A percentile compares a stretch with the other conserved stretches of the same genome.
Evolutionary conservation across 2,888 invertebrate genomes (phyloP).

Genomic region (Eupsilia transversa): DNA sequence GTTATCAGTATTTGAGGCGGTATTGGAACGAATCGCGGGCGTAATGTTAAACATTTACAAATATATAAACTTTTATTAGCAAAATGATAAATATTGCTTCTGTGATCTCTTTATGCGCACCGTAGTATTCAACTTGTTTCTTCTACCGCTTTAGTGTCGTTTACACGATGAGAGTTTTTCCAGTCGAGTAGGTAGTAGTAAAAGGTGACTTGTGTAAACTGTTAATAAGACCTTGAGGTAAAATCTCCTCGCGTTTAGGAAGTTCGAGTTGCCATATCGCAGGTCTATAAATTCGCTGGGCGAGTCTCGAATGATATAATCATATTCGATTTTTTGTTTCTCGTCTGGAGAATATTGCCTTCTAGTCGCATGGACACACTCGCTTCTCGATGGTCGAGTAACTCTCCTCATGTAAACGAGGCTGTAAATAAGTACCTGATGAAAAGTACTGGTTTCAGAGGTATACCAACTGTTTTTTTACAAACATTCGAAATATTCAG

Average conservation of each 20-base stretch:
- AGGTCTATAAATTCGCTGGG: neutral
- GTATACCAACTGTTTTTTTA: slow-evolving; percentile 23
- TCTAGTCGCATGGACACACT: neutral
- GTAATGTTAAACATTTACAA: slow-evolving; percentile 41
- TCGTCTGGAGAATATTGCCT: neutral
- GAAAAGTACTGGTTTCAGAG: slow-evolving; percentile 39
- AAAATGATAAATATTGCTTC: slow-evolving; percentile 17
- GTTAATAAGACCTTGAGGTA: neutral
- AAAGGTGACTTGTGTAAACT: neutral
- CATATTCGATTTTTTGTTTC: neutral
- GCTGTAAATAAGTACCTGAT: slow-evolving; percentile 36
- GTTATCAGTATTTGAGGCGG: slow-evolving; percentile 39
- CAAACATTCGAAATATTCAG: slow-evolving; percentile 33
- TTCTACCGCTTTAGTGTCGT: slow-evolving; percentile 23
- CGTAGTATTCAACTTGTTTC: slow-evolving; percentile 14
- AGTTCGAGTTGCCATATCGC: neutral
- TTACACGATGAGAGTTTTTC: slow-evolving; percentile 11
- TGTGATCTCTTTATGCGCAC: slow-evolving; percentile 45
- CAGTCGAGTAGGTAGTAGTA: neutral
- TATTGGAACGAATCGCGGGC: slow-evolving; percentile 20
- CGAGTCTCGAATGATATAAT: slow-evolving; percentile 10
- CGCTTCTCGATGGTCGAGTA: neutral
- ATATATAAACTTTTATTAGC: slow-evolving; percentile 31
- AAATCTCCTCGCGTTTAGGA: neutral
- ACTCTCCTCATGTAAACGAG: slow-evolving; percentile 18